Evolutionary conservation across 2,888 invertebrate genomes (phyloP), one percentile per base, ranked within the genome.

Genomic region (Mycalesis mineus): DNA sequence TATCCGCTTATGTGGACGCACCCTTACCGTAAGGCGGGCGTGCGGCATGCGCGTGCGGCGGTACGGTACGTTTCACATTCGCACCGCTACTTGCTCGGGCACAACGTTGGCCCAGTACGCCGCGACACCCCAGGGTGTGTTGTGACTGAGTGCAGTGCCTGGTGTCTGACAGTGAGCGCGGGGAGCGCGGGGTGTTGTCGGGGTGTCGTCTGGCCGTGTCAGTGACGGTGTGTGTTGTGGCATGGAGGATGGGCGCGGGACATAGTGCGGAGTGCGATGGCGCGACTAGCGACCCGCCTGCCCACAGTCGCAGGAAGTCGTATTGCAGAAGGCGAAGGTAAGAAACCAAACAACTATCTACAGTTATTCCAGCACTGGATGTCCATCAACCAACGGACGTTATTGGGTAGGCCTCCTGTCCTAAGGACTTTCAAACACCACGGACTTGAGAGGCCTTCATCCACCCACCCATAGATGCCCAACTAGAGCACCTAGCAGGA

Each of bases 231-330:
- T 82, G 82, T 84, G 83, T 74, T 74, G 82, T 81, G 84, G 81
- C 73, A 87, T 85, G 87, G 84, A 85, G 73, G 73, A 90, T 89
- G 88, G 90, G 90, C 69, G 88, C 90, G 64, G 89, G 88, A 67
- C 89, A 90, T 65, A 90, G 90, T 77, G 88, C 86, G 74, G 90
- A 90, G 73, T 86, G 84, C 69, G 88, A 84, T 54, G 82, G 86
- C 75, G 87, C 87, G 75, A 84, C 88, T 51, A 88, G 90, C 81
- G 89, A 89, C 70, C 88, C 88, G 82, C 87, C 89, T 70, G 78
- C 88, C 73, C 81, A 80, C 55, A 78, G 83, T 60, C 82, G 87
- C 65, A 80, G 76, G 68, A 88, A 86, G 73, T 72, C 70, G 33
- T 75, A 81, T 62, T 81, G 72, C 66, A 84, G 80, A 77, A 83